Evolutionary conservation across 2,797 vertebrate genomes (phyloP).

Genomic region (Hyperoplus lanceolatus): DNA sequence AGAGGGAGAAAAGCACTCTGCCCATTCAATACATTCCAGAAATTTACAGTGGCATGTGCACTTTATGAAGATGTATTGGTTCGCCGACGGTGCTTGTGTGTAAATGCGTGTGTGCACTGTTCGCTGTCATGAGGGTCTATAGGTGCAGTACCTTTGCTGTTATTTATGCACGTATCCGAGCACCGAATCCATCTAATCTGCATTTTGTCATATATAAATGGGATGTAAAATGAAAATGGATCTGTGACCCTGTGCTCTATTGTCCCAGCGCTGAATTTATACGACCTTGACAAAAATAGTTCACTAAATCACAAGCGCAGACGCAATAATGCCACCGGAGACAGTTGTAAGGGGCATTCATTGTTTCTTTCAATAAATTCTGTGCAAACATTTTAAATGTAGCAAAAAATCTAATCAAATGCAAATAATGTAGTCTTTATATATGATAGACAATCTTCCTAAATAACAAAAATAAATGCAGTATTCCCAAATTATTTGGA

Average conservation of each 20-base stretch:
- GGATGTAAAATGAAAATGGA: conserved; percentile 71
- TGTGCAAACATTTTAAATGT: background rate
- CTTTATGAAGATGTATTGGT: conserved; percentile 74
- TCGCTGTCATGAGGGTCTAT: conserved; percentile 26
- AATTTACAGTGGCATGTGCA: conserved; percentile 63
- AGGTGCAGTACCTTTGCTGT: conserved; percentile 40
- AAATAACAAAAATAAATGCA: background rate
- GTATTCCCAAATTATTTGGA: background rate
- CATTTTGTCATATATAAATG: conserved; percentile 54
- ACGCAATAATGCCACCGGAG: conserved; percentile 12
- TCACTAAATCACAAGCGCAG: conserved; percentile 60
- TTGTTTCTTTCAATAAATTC: no score
- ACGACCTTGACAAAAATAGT: conserved; percentile 55
- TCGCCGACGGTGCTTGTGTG: background rate
- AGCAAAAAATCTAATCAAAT: background rate
- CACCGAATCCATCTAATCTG: conserved; percentile 67
- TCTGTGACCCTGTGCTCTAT: conserved; percentile 62
- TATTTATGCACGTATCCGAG: conserved; percentile 64
- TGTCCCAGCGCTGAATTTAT: conserved; percentile 52
- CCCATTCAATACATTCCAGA: conserved; percentile 57
- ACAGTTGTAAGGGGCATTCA: background rate
- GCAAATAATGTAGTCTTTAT: background rate
- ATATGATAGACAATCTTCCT: background rate
- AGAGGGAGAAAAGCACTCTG: conserved; percentile 50
- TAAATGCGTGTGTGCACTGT: conserved; percentile 4